Evolutionary conservation across 1,140 invertebrate species (phyloP).

Genomic region (Drosophila bocqueti): DNA sequence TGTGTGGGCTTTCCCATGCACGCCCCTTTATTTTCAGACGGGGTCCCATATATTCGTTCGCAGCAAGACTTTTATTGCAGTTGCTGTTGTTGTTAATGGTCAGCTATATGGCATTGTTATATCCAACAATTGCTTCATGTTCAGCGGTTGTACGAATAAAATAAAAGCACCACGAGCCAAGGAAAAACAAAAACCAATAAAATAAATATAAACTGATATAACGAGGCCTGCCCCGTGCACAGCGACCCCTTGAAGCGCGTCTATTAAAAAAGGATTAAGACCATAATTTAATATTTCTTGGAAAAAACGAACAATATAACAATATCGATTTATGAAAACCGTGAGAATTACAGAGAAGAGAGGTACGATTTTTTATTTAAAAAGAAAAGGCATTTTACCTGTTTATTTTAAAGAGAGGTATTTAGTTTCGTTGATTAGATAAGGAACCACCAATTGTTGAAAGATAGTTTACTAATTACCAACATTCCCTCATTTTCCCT

Average conservation of each 20-base stretch:
- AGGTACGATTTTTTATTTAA: neutral
- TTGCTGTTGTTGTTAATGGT: conserved; percentile 53
- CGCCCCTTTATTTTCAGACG: conserved; percentile 14
- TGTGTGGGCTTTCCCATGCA: conserved; percentile 5
- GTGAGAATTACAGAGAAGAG: neutral
- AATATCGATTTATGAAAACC: conserved; percentile 6
- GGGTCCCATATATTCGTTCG: conserved; percentile 25
- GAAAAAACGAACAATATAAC: neutral
- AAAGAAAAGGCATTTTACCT: neutral
- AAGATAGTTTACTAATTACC: neutral
- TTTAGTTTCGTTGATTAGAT: neutral
- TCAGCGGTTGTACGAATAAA: conserved; percentile 40
- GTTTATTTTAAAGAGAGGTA: neutral
- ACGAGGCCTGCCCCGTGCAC: neutral
- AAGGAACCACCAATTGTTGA: neutral
- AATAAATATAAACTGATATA: conserved; percentile 31
- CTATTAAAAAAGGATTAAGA: conserved; percentile 53
- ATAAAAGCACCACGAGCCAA: conserved; percentile 45
- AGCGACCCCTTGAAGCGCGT: neutral
- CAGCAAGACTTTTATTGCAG: conserved; percentile 70
- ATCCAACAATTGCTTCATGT: conserved; percentile 59
- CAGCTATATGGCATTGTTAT: conserved; percentile 57
- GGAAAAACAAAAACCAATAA: conserved; percentile 40
- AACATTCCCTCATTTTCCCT: neutral
- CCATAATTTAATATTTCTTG: conserved; percentile 38